Evolutionary conservation across 1,140 invertebrate genomes (phyloP), one percentile per base, ranked within the genome.

Genomic region (Pectinophora gossypiella): DNA sequence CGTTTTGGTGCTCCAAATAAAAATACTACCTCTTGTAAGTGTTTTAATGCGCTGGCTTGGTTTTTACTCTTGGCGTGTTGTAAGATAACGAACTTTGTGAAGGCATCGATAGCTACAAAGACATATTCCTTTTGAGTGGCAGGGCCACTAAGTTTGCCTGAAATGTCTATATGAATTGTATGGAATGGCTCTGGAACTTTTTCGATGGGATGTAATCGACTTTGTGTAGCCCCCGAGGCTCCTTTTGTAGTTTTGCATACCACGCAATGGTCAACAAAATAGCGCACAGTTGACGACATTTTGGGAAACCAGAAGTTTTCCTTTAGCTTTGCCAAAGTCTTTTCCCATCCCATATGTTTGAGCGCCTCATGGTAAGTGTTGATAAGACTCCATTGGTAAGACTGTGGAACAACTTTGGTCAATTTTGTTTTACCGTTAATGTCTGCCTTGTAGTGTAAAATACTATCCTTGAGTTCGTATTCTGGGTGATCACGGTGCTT

Each of bases 211-310:
- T 64, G 55, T 1, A 68, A 42, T 18, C 21, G 3, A 13, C 22
- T 38, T 50, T 61, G 64, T 22, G 2, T 36, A 12, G 35, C 35
- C 9, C 64, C 61, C 1, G 64, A 68, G 1, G 47, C 0, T n/a
- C 42, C 48, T 52, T 75, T 75, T 2, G 36, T 36, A n/a, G 47
- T 51, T 48, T 51, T 65, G 40, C 72, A 76, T 9, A 44, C 48
- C 0, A 76, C 13, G 43, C 73, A 76, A 42, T 62, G 19, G 0
- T 71, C 58, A 22, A 69, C 48, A 51, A 72, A 76, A 0, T 56
- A 43, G 15, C 59, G 32, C 0, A 71, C 61, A 9, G 32, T 54
- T 46, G 42, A 48, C 1, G 44, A 23, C 68, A 61, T 72, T 36
- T 64, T 57, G 3, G 40, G 47, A 51, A 63, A 62, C 56, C 56